These are phyloP conservation scores for Silurus lanzhouensis DNA, from an alignment of 2,797 vertebrate genomes.

Conservation along the genomic window DNA sequence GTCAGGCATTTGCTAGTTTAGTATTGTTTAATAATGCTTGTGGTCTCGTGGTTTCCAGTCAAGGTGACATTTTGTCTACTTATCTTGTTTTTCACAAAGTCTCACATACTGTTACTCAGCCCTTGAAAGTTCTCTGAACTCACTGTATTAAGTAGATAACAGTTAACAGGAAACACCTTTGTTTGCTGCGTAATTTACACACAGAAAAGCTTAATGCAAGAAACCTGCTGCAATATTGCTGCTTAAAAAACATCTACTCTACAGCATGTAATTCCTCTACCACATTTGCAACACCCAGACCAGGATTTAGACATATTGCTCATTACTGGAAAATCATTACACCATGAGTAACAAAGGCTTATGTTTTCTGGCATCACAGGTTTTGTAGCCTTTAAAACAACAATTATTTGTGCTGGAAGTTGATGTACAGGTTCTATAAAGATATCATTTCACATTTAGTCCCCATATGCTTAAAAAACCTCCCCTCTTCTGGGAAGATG, in stretches of 20 bases:
- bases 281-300: not conserved
- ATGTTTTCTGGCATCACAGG: not conserved
- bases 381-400: not conserved
- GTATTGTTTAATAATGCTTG: not conserved
- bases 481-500: too few species aligned
- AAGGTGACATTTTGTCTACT: slow-evolving; percentile 26
- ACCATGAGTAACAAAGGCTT: not conserved
- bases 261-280: not conserved
- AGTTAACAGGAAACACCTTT: not conserved
- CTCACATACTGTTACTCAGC: not conserved
- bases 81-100: not conserved
- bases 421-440: not conserved
- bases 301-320: not conserved
- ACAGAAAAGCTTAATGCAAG: not conserved
- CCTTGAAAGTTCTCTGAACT: not conserved
- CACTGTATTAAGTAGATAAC: not conserved
- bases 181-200: not conserved
- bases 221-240: not conserved
- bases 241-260: not conserved
- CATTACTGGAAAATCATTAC: not conserved
- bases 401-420: not conserved
- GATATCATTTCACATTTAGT: too few species aligned
- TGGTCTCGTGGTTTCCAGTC: not conserved
- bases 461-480: too few species aligned
- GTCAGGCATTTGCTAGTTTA: not conserved